Conservation (phyloP, 2,797 vertebrate genomes). For the Sebastes minor region DNA sequence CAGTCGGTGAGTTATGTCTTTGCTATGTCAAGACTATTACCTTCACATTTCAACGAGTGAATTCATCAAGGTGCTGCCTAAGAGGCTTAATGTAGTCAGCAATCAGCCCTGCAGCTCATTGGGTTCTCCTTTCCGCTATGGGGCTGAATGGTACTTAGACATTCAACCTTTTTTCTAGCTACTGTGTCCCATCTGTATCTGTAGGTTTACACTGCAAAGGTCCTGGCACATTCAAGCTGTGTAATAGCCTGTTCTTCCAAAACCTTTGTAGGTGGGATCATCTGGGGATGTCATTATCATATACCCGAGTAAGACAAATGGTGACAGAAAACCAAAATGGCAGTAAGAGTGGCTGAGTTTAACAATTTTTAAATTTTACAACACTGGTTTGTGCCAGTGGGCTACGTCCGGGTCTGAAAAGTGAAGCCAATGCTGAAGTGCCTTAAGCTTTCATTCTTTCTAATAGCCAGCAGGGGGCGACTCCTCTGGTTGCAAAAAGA, state of each 20-base stretch:
- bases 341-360: background rate
- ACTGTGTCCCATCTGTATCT: background rate
- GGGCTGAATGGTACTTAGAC: conserved; percentile 12
- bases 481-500: background rate
- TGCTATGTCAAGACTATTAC: conserved; percentile 71
- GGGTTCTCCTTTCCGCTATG: conserved; percentile 2
- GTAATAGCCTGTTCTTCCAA: background rate
- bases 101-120: conserved; percentile 49
- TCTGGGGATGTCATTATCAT: background rate
- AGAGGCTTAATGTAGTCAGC: conserved; percentile 58
- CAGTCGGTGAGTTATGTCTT: conserved; percentile 70
- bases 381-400: background rate
- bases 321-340: background rate
- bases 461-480: background rate
- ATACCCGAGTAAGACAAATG: background rate
- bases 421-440: background rate
- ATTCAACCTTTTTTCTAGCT: conserved; percentile 13
- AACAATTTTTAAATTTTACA: background rate
- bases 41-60: conserved; percentile 64
- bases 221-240: background rate
- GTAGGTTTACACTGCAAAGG: background rate
- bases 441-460: background rate
- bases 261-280: background rate
- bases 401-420: accelerated
- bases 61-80: conserved; percentile 63